These are phyloP conservation scores for Pemphigus obesinymphae DNA, from an alignment of 1,140 invertebrate genomes.

Conservation along the genomic window DNA sequence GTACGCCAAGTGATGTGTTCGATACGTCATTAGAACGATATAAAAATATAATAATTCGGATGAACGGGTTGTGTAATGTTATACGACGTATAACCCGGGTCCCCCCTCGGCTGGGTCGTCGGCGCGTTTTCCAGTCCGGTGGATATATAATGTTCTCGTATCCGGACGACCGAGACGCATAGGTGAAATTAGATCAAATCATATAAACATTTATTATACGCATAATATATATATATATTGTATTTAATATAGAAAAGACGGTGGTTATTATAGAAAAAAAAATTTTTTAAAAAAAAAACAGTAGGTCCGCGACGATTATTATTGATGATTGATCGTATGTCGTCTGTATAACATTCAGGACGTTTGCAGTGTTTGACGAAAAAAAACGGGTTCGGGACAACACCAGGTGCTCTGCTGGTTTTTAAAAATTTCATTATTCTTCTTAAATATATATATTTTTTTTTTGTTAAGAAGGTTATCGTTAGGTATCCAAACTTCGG, in stretches of 20 bases:
- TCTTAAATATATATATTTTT: too few species aligned
- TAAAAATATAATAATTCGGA: too few species aligned
- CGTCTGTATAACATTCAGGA: neutral
- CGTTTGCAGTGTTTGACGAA: neutral
- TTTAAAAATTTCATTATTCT: too few species aligned
- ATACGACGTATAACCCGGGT: neutral
- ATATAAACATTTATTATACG: neutral
- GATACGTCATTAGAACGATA: too few species aligned
- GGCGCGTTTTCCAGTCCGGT: neutral
- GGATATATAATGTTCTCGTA: too few species aligned
- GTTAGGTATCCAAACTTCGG: too few species aligned
- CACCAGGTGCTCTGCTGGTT: neutral
- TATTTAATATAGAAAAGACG: too few species aligned
- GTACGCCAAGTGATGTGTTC: neutral
- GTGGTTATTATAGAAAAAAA: too few species aligned
- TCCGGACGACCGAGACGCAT: neutral
- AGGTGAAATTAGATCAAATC: neutral
- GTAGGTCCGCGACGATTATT: neutral
- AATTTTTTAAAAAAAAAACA: too few species aligned
- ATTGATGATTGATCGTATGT: conserved; percentile 18
- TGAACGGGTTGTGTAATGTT: too few species aligned
- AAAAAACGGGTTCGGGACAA: conserved; percentile 16
- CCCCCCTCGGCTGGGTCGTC: neutral
- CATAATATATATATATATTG: neutral
- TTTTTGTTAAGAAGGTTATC: neutral